Evolutionary conservation across 1,140 invertebrate genomes (phyloP), one percentile per base, ranked within the genome.

Genomic region (Medauroidea extradentata): DNA sequence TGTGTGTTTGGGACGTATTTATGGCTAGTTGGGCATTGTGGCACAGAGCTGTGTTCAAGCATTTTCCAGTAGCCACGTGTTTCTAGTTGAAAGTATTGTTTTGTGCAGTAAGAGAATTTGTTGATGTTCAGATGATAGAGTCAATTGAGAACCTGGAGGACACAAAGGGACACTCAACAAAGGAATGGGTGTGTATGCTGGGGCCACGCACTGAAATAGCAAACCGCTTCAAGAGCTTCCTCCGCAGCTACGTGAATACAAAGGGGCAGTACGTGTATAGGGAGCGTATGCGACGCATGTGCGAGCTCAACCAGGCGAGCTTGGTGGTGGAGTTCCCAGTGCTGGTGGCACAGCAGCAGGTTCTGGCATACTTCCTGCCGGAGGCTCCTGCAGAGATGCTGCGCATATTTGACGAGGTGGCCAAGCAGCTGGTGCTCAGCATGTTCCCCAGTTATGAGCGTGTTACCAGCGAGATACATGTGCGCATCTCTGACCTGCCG

Each of bases 71-170:
- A n/a, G n/a, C n/a, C n/a, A n/a, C n/a, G n/a, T n/a, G n/a, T n/a
- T n/a, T n/a, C n/a, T n/a, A n/a, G n/a, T n/a, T n/a, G n/a, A n/a
- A n/a, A n/a, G n/a, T n/a, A n/a, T n/a, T n/a, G n/a, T n/a, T n/a
- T n/a, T n/a, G n/a, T n/a, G n/a, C n/a, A n/a, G n/a, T n/a, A n/a
- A n/a, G n/a, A n/a, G n/a, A n/a, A n/a, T n/a, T n/a, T n/a, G n/a
- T n/a, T n/a, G n/a, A n/a, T n/a, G n/a, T n/a, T n/a, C 60, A 87
- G 82, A 89, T 91, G 85, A 88, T 97, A 55, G 96, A 99, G 78
- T 96, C 93, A 39, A 96, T 99, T 66, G 96, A 99, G 71, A 99
- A 99, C 77, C 77, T 99, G 8, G 96, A 99, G 75, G 96, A 99
- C 69, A 92, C 89, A 0, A 94, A 95, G 73, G 93, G 93, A 4